These are phyloP conservation scores for Rhizomys pruinosus DNA, from an alignment of 2,113 vertebrate species.

Conservation along the genomic window DNA sequence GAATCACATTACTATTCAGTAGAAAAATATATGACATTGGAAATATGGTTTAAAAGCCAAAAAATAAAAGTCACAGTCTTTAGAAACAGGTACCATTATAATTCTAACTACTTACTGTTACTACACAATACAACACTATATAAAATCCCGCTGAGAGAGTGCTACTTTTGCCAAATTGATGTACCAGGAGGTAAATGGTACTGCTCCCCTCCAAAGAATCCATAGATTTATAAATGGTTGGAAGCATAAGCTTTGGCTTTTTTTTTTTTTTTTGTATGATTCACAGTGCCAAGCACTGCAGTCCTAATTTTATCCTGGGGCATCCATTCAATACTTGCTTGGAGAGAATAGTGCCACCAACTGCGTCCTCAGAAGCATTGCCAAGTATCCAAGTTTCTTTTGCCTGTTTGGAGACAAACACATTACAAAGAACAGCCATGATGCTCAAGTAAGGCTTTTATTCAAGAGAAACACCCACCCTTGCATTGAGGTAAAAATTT, in stretches of 20 bases:
- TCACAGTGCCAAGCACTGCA: constrained; percentile 41
- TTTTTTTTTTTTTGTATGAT: constrained; percentile 55
- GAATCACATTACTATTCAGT: neutral
- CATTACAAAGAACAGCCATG: constrained; percentile 18
- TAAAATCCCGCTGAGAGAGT: constrained; percentile 59
- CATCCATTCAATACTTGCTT: constrained; percentile 76
- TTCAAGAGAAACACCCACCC: neutral
- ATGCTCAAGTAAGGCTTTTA: neutral
- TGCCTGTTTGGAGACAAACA: constrained; percentile 46
- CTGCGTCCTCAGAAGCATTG: constrained; percentile 31
- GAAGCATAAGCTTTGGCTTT: constrained; percentile 53
- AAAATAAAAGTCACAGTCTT: neutral
- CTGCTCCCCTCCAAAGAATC: constrained; percentile 58
- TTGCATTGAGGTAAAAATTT: neutral
- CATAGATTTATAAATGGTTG: constrained; percentile 73
- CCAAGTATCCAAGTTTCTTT: constrained; percentile 67
- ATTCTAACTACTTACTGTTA: constrained; percentile 59
- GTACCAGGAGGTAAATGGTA: constrained; percentile 75
- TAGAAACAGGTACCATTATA: constrained; percentile 46
- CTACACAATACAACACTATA: constrained; percentile 34
- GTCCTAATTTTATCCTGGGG: constrained; percentile 76
- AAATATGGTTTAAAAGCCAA: constrained; percentile 20
- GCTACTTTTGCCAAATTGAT: constrained; percentile 72
- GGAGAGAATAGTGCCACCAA: constrained; percentile 67
- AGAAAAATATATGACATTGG: neutral